Evolutionary conservation across 2,113 vertebrate genomes (phyloP).

Genomic region (Phalacrocorax carbo): DNA sequence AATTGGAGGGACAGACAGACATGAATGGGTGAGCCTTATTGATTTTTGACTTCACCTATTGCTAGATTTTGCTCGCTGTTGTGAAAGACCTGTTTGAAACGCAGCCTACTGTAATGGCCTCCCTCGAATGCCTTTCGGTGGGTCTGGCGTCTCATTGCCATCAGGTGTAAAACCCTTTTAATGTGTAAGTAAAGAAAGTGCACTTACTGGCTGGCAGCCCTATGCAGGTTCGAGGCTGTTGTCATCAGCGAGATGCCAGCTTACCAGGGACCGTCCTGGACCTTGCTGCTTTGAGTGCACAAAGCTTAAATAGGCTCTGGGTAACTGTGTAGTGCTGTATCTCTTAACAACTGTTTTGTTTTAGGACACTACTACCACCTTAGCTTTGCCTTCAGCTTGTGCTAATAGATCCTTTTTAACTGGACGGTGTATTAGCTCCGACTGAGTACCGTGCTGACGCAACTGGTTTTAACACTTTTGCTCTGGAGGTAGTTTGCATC

Average conservation of each 20-base stretch:
- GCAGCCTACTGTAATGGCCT: not conserved
- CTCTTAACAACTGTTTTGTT: not conserved
- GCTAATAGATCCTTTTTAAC: not conserved
- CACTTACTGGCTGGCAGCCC: not conserved
- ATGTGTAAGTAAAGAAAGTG: not conserved
- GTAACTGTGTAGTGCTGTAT: not conserved
- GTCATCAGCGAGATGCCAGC: not conserved
- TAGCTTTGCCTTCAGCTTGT: not conserved
- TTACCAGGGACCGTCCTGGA: not conserved
- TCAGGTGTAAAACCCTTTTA: not conserved
- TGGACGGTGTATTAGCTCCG: not conserved
- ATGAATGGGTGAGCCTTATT: not conserved
- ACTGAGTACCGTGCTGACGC: not conserved
- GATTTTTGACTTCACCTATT: not conserved
- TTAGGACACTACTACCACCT: constrained; percentile 64
- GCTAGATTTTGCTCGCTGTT: not conserved
- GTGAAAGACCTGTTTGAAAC: not conserved
- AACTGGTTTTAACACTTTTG: not conserved
- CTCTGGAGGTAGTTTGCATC: not conserved
- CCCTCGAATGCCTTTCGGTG: not conserved
- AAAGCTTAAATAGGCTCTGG: not conserved
- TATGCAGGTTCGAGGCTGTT: not conserved
- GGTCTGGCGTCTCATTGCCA: not conserved
- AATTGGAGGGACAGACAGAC: not conserved
- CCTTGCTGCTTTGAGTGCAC: not conserved